Percentiles rank a stretch among this genome's conserved stretches.
These are phyloP conservation scores for Drosophila putrida DNA, from an alignment of 2,888 invertebrate species.

Conservation along the genomic window DNA sequence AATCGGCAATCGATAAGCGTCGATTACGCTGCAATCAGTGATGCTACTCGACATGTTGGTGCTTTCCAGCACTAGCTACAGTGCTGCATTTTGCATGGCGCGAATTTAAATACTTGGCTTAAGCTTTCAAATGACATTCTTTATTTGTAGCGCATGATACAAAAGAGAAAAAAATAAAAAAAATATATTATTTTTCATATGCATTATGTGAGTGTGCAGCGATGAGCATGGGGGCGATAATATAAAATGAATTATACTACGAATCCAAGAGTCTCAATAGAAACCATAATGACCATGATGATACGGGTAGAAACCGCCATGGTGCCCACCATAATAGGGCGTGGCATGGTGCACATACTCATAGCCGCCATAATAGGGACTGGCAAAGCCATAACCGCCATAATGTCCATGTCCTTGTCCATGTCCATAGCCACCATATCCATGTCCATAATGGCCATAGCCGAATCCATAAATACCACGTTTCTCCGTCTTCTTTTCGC, in stretches of 20 bases:
- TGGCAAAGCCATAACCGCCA: constrained; percentile 53
- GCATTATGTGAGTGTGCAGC: constrained; percentile 8
- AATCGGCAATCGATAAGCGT: constrained; percentile 2
- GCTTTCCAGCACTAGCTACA: constrained; percentile 25
- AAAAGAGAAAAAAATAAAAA: constrained; percentile 21
- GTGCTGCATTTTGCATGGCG: constrained; percentile 20
- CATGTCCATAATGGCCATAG: constrained; percentile 63
- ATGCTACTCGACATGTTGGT: background rate
- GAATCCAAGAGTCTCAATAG: constrained; percentile 43
- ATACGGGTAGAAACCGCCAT: constrained; percentile 66
- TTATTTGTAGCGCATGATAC: constrained; percentile 44
- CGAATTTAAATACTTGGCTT: constrained; percentile 13
- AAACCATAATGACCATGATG: constrained; percentile 74
- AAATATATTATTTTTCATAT: constrained; percentile 20
- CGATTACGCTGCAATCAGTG: constrained; percentile 7
- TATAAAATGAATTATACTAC: constrained; percentile 35
- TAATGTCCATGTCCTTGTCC: constrained; percentile 51
- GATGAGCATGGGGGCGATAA: constrained; percentile 28
- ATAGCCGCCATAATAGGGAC: constrained; percentile 68
- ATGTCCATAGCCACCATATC: constrained; percentile 65
- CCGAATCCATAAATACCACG: constrained; percentile 75
- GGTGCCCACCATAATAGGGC: constrained; percentile 71
- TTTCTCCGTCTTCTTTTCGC: constrained; percentile 74
- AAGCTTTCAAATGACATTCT: constrained; percentile 45
- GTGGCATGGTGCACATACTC: constrained; percentile 65